These are phyloP conservation scores for Grallaria varia DNA, from an alignment of 2,113 vertebrate genomes.

Conservation along the genomic window DNA sequence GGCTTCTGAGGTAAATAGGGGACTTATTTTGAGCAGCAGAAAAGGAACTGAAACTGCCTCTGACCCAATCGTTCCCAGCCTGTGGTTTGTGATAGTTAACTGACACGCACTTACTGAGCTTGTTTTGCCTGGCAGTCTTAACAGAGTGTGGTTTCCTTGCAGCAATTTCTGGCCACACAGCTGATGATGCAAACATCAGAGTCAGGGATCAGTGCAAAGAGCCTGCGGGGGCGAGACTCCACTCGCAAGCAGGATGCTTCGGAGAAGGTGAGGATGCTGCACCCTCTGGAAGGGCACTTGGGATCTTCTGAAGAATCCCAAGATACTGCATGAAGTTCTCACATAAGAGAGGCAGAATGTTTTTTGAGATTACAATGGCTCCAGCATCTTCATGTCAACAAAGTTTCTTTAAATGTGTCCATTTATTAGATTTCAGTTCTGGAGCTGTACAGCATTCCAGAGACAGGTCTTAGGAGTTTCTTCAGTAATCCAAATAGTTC, in stretches of 20 bases:
- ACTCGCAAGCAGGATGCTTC: conserved; percentile 94
- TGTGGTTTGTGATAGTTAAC: conserved; percentile 39
- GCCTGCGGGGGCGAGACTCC: conserved; percentile 94
- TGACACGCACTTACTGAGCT: neutral
- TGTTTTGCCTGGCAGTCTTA: conserved; percentile 40
- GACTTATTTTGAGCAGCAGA: conserved; percentile 24
- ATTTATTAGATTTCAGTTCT: neutral
- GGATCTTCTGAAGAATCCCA: conserved; percentile 22
- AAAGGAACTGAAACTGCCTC: conserved; percentile 38
- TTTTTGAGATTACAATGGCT: neutral
- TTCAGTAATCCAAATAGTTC: neutral
- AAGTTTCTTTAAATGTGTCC: neutral
- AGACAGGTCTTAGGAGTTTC: neutral
- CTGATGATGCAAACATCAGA: conserved; percentile 99
- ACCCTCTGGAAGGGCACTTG: neutral
- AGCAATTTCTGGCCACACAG: conserved; percentile 99
- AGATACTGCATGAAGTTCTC: neutral
- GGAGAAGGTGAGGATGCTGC: conserved; percentile 88
- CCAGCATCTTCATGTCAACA: neutral
- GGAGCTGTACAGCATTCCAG: neutral
- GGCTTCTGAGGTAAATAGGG: conserved; percentile 20
- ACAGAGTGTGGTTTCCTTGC: conserved; percentile 50
- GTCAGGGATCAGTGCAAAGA: conserved; percentile 97
- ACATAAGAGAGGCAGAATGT: neutral
- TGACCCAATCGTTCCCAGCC: neutral